Base-by-base conservation (phyloP, 2,888 invertebrate genomes). In the Lepidonotus clava region DNA sequence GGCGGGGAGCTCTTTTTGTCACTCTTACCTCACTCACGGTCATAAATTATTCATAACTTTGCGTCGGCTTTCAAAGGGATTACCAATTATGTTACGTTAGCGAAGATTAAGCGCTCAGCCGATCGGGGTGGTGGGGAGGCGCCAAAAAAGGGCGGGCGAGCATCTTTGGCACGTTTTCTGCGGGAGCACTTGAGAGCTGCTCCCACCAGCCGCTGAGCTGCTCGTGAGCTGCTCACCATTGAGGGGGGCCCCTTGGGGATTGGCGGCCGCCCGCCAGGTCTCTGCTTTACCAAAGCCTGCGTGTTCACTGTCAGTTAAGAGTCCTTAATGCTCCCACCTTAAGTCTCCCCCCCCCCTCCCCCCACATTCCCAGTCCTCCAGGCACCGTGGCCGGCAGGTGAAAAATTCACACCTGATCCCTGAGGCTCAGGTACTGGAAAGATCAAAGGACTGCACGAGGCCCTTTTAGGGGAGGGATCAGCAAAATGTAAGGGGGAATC, bases 71-170 rank as follows among this genome's bases (percentile, higher is more conserved):
- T 80, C 80, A 80, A 80, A 41, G 41, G 28, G 80, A 80, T 80
- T 80, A 80, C 46, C 80, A 80, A 80, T 80, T 80, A 80, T 80
- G 80, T 80, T 80, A 46, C 80, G 80, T 80, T 80, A 80, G 80
- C 80, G 80, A 46, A 46, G 80, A 80, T 80, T 80, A 76, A 80
- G 80, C 41, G 80, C 34, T 34, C 46, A 80, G 80, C 80, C 46
- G 80, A 71, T 71, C 71, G 71, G 34, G 38, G 38, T 18, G 71
- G 36, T 38, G 21, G 1, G 36, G 38, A 11, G 24, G 1, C 28
- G 28, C 24, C 24, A 61, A 61, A 56, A 61, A 61, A 14, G 21
- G 51, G 28, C 14, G 51, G 21, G 28, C 36, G 34, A n/a, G 71
- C 36, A 76, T 76, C 76, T 76, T 76, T 76, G 76, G 38, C 36